Evolutionary conservation across 2,797 vertebrate genomes (phyloP).

Genomic region (Falco cherrug): DNA sequence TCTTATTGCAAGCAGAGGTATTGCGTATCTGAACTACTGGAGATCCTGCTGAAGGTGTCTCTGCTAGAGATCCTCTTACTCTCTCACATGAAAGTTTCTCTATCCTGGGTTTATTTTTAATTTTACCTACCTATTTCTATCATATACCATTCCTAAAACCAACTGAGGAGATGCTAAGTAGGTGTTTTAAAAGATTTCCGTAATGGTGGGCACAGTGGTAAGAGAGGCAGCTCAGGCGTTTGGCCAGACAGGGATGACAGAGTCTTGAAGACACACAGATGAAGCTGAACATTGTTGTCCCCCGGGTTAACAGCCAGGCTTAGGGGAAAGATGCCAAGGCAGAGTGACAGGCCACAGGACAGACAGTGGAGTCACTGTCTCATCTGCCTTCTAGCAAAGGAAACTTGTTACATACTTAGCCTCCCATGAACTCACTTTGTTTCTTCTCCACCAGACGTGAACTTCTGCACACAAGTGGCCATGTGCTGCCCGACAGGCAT

Average conservation of each 20-base stretch:
- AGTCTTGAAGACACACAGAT: background rate
- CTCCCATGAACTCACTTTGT: background rate
- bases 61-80: background rate
- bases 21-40: background rate
- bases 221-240: background rate
- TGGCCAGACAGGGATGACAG: background rate
- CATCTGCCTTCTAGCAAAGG: background rate
- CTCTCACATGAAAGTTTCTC: background rate
- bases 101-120: background rate
- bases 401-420: rapidly evolving
- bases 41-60: background rate
- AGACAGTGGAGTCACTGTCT: background rate
- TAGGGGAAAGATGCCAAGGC: background rate
- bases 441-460: constrained; percentile 6
- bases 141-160: background rate
- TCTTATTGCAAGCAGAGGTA: background rate
- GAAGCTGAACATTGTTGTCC: background rate
- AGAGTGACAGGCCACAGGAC: background rate
- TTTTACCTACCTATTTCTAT: background rate
- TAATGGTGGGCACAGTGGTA: background rate
- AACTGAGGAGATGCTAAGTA: background rate
- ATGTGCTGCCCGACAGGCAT: constrained; percentile 69
- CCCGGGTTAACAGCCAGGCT: background rate
- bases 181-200: background rate
- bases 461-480: constrained; percentile 65